These are phyloP conservation scores for Oreochromis grahami DNA, from an alignment of 2,797 vertebrate species.

Conservation along the genomic window DNA sequence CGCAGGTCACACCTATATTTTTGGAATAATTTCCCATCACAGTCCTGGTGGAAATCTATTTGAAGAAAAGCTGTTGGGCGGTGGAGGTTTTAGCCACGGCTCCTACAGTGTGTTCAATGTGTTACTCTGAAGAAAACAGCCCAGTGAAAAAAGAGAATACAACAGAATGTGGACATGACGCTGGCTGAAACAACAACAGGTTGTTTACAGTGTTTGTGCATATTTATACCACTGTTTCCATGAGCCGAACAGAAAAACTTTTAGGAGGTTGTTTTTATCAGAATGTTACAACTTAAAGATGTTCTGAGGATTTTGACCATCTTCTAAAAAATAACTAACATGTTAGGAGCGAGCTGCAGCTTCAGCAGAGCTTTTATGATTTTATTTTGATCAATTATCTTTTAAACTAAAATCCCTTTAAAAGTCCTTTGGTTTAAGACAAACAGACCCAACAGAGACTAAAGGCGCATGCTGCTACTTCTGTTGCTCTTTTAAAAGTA, in stretches of 20 bases:
- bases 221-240: neutral
- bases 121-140: neutral
- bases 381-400: neutral
- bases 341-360: neutral
- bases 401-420: neutral
- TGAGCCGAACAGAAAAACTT: neutral
- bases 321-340: neutral
- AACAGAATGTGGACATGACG: neutral
- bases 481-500: neutral
- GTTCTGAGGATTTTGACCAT: neutral
- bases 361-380: neutral
- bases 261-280: neutral
- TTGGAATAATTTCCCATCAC: neutral
- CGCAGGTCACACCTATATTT: neutral
- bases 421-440: neutral
- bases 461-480: neutral
- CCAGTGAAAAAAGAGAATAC: neutral
- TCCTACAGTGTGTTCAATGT: neutral
- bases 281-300: neutral
- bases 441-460: neutral
- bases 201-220: neutral
- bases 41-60: neutral
- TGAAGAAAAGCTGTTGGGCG: neutral
- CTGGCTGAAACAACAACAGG: neutral
- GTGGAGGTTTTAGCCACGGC: neutral